These are phyloP conservation scores for Tubulanus polymorphus DNA, from an alignment of 2,888 invertebrate genomes.

Conservation along the genomic window DNA sequence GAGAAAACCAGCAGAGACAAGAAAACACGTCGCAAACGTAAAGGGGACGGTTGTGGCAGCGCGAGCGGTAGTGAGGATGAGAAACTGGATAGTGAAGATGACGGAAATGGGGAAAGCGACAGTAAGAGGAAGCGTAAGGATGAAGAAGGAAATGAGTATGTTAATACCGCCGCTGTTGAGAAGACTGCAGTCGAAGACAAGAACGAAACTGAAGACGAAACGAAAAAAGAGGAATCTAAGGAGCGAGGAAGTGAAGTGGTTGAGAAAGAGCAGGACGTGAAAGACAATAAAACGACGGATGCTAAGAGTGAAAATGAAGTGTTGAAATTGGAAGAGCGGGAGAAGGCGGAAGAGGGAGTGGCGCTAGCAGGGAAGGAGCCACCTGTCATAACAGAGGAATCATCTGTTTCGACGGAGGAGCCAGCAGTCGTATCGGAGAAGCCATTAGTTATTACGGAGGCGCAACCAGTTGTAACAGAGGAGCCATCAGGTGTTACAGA, in stretches of 20 bases:
- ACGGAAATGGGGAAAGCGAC: not conserved
- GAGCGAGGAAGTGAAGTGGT: not conserved
- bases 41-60: too few species aligned
- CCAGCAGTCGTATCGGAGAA: too few species aligned
- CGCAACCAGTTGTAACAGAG: too few species aligned
- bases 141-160: not conserved
- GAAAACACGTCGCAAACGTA: too few species aligned
- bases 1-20: too few species aligned
- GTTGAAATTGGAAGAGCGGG: slow-evolving; percentile 37
- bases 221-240: too few species aligned
- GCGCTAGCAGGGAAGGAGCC: slow-evolving; percentile 45
- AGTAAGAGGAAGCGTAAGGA: not conserved
- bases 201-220: not conserved
- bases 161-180: not conserved
- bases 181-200: not conserved
- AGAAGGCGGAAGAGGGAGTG: slow-evolving; percentile 27
- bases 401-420: slow-evolving; percentile 11
- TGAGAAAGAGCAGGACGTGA: not conserved
- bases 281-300: slow-evolving; percentile 11
- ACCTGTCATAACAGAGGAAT: slow-evolving; percentile 18
- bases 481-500: too few species aligned
- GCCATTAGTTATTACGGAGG: too few species aligned
- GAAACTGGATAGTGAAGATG: too few species aligned
- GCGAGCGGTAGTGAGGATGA: too few species aligned
- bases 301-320: slow-evolving; percentile 7